These are phyloP conservation scores for Achlya flavicornis DNA, from an alignment of 2,888 invertebrate species.

Conservation along the genomic window DNA sequence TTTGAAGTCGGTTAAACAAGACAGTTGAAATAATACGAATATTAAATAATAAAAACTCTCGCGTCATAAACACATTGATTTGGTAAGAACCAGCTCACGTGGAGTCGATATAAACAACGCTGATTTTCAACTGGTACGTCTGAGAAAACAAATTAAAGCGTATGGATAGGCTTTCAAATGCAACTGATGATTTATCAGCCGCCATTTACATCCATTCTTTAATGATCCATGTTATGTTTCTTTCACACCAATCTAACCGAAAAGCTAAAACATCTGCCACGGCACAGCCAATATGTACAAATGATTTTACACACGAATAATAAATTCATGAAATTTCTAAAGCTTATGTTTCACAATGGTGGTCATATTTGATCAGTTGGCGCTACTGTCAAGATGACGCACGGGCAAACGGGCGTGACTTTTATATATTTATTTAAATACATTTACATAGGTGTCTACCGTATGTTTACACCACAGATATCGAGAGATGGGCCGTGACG, in stretches of 20 bases:
- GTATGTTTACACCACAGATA: no score
- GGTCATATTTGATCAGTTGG: slow-evolving; percentile 6
- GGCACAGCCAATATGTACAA: not conserved
- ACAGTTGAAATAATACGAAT: no score
- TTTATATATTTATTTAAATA: slow-evolving; percentile 14
- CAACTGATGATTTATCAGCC: no score
- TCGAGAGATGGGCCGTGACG: no score
- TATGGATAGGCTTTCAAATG: no score
- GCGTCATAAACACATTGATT: no score
- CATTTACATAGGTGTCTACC: slow-evolving; percentile 29
- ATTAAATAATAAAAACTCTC: no score
- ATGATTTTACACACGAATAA: not conserved
- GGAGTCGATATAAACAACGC: not conserved
- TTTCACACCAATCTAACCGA: not conserved
- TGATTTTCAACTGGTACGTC: no score
- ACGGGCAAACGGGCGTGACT: slow-evolving; percentile 12
- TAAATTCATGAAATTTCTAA: slow-evolving; percentile 8
- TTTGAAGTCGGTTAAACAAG: no score
- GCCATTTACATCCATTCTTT: no score
- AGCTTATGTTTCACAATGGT: not conserved
- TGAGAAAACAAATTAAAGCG: no score
- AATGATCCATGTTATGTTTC: no score
- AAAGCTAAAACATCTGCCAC: not conserved
- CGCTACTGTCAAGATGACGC: slow-evolving; percentile 14
- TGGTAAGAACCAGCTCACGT: not conserved